phyloP scores from a whole-genome alignment of 2,113 vertebrate species.

The Emydura subglobosa region DNA sequence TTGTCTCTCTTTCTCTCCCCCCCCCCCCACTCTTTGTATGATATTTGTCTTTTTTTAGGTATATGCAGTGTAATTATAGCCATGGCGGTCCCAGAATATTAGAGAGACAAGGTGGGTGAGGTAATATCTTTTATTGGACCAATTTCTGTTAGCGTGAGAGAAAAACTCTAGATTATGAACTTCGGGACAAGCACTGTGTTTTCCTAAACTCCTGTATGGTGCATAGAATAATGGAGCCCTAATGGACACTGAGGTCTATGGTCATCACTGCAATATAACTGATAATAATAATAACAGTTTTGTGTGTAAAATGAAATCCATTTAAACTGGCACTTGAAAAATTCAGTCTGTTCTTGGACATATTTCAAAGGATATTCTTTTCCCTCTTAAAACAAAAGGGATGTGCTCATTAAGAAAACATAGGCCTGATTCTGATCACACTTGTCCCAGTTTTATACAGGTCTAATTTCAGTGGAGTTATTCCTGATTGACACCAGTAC shows the following conservation, averaged over 20 bases:
- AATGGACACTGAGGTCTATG: neutral
- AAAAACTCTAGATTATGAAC: neutral
- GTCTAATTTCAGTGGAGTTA: neutral
- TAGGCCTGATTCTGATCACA: neutral
- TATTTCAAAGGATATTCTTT: neutral
- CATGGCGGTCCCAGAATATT: neutral
- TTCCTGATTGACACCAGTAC: slow-evolving; percentile 44
- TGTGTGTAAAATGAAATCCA: neutral
- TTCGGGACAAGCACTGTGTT: neutral
- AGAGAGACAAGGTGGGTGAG: neutral
- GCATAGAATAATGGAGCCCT: neutral
- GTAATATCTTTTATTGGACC: neutral
- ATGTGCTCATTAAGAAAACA: neutral
- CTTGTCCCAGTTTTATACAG: neutral
- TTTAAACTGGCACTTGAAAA: neutral
- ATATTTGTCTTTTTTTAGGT: neutral
- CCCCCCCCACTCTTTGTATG: neutral
- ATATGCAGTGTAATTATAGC: neutral
- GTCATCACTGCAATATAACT: neutral
- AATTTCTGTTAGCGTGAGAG: neutral
- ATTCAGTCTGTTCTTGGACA: neutral
- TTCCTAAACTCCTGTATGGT: neutral
- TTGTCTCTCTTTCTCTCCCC: neutral
- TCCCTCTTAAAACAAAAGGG: neutral
- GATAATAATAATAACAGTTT: neutral